A percentile compares a stretch with the other conserved stretches of the same genome.
Conservation (phyloP, 2,888 invertebrate genomes). For the Cataglyphis rosenhaueri region DNA sequence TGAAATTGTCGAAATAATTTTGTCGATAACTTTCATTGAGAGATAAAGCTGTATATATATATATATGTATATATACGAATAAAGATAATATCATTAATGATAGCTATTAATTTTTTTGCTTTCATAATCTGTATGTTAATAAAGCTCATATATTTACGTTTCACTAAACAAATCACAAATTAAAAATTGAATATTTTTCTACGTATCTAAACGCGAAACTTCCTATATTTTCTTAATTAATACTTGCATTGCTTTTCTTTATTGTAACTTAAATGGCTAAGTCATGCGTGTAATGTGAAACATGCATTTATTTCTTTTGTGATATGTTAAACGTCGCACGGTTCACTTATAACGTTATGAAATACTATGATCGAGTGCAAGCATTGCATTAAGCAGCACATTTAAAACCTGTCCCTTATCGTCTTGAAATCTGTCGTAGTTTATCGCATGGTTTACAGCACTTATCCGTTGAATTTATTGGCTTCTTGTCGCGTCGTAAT, state of each 20-base stretch:
- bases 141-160: background rate
- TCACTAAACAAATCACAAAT: background rate
- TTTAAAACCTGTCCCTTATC: conserved; percentile 45
- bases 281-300: conserved; percentile 28
- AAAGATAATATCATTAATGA: background rate
- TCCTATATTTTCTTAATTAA: background rate
- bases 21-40: conserved; percentile 13
- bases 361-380: conserved; percentile 37
- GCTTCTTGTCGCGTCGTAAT: conserved; percentile 29
- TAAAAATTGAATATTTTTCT: background rate
- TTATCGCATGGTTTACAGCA: conserved; percentile 31
- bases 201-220: background rate
- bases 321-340: conserved; percentile 34
- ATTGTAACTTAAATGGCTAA: background rate
- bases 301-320: conserved; percentile 22
- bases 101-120: conserved; percentile 3
- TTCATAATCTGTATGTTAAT: background rate
- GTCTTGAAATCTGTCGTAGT: conserved; percentile 41
- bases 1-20: conserved; percentile 37
- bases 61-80: background rate
- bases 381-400: conserved; percentile 38
- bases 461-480: conserved; percentile 25
- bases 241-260: conserved; percentile 11
- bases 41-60: background rate
- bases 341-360: conserved; percentile 47